Percentiles rank a stretch among this genome's conserved stretches.
These are phyloP conservation scores for Papilio aristodemus DNA, from an alignment of 1,140 invertebrate species.

Conservation along the genomic window DNA sequence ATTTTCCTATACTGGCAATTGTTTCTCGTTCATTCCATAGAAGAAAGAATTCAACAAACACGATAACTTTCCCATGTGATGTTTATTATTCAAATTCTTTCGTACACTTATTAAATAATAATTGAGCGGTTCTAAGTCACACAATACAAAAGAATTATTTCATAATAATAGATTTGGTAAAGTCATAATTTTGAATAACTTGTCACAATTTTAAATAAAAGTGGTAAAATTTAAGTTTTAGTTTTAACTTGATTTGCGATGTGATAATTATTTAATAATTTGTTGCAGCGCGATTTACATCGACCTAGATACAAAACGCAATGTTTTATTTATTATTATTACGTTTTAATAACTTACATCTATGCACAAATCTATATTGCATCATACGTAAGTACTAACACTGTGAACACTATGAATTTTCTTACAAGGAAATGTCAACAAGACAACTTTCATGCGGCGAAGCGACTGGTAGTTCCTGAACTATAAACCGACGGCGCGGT, in stretches of 20 bases:
- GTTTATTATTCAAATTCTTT: not conserved
- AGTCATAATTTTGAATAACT: no score
- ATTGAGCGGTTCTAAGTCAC: no score
- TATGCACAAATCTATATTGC: not conserved
- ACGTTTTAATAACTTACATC: not conserved
- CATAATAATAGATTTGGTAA: no score
- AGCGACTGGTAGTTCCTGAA: constrained; percentile 63
- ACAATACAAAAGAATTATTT: no score
- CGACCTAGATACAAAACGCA: no score
- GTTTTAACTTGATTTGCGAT: no score
- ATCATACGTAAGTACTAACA: not conserved
- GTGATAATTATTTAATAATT: no score
- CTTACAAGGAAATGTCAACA: constrained; percentile 61
- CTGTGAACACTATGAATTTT: constrained; percentile 34
- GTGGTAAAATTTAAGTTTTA: no score
- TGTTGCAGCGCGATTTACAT: no score
- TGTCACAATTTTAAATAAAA: no score
- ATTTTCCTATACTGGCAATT: not conserved
- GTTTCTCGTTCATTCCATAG: not conserved
- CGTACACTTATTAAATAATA: no score
- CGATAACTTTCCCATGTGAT: not conserved
- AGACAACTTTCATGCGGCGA: constrained; percentile 51
- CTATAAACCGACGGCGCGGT: constrained; percentile 61
- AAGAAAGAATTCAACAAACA: not conserved
- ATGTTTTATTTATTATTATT: no score